Percentiles rank a stretch among this genome's conserved stretches.
Conservation (phyloP, 2,888 invertebrate species). For the Rhaphigaster nebulosa region DNA sequence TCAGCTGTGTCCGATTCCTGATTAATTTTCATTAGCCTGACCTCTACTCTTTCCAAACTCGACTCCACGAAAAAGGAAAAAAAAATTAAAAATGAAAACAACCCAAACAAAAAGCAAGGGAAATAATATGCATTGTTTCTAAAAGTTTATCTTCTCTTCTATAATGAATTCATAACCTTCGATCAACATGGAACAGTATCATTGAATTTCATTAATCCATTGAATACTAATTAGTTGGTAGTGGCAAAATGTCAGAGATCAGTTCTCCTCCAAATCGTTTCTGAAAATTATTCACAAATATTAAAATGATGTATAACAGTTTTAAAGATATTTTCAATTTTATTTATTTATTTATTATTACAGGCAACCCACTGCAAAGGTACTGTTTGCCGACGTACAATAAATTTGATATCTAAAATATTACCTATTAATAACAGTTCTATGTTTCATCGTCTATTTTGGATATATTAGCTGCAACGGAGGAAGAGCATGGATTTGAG, state of each 20-base stretch:
- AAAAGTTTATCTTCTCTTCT: neutral
- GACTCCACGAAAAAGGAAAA: neutral
- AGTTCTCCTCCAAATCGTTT: too few relatives aligned
- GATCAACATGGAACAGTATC: neutral
- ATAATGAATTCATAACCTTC: neutral
- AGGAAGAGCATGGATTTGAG: too few relatives aligned
- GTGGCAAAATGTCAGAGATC: too few relatives aligned
- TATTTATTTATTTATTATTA: too few relatives aligned
- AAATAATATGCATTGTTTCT: neutral
- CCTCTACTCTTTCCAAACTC: constrained; percentile 9
- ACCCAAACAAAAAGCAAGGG: neutral
- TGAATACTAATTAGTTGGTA: neutral
- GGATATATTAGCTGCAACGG: too few relatives aligned
- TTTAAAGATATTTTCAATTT: too few relatives aligned
- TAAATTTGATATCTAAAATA: too few relatives aligned
- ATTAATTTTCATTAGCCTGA: constrained; percentile 37
- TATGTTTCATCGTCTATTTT: too few relatives aligned
- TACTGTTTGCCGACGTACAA: too few relatives aligned
- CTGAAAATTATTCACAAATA: neutral
- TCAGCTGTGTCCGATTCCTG: constrained; percentile 29
- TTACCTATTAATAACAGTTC: too few relatives aligned
- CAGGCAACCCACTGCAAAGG: too few relatives aligned
- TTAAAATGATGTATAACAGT: too few relatives aligned
- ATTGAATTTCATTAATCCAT: neutral
- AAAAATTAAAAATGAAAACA: neutral